These are phyloP conservation scores for Punctoribates punctum DNA, from an alignment of 2,888 invertebrate species.

Conservation along the genomic window DNA sequence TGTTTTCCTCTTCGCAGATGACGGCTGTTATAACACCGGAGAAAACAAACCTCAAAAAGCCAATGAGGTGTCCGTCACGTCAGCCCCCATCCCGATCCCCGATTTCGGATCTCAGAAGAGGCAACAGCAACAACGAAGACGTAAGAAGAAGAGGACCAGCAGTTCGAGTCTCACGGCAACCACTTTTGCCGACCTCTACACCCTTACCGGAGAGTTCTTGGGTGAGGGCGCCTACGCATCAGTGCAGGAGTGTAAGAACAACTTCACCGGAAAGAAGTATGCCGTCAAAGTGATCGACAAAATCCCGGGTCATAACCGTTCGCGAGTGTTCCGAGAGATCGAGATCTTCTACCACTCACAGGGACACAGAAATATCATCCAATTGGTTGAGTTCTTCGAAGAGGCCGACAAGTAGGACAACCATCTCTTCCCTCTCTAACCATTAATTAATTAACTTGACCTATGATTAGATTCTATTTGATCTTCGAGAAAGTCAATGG, in stretches of 20 bases:
- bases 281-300: conserved; percentile 96
- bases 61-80: neutral
- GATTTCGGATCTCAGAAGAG: conserved; percentile 8
- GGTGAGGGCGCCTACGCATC: conserved; percentile 96
- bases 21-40: conserved; percentile 6
- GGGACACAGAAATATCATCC: conserved; percentile 95
- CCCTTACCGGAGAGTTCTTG: conserved; percentile 87
- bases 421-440: neutral
- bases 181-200: conserved; percentile 88
- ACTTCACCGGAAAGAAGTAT: conserved; percentile 85
- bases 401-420: conserved; percentile 65
- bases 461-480: conserved; percentile 69
- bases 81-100: conserved; percentile 37
- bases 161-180: conserved; percentile 76
- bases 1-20: neutral
- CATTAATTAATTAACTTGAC: neutral
- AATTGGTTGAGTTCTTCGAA: conserved; percentile 94
- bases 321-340: conserved; percentile 94
- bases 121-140: conserved; percentile 55
- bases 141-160: conserved; percentile 78
- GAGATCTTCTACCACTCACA: conserved; percentile 98
- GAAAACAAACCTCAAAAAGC: conserved; percentile 10
- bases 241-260: conserved; percentile 87
- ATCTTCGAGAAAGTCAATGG: conserved; percentile 97
- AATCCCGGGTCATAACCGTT: conserved; percentile 81